These are phyloP conservation scores for Dipodomys merriami DNA, from an alignment of 2,113 vertebrate genomes.

Conservation along the genomic window DNA sequence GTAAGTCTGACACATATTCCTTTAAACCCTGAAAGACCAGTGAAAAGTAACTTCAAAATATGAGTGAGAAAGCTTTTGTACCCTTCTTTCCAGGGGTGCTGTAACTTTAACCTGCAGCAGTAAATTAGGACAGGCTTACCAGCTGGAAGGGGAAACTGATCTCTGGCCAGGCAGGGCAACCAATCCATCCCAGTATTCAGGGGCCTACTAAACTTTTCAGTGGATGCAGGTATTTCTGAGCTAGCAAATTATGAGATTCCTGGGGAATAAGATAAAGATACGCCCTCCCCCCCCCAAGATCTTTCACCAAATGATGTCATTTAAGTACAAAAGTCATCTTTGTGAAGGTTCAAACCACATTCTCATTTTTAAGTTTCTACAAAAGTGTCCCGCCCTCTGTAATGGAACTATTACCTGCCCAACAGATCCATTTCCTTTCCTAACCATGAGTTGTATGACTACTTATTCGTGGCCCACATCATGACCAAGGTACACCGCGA, in stretches of 20 bases:
- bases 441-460: background rate
- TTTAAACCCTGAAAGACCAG: slow-evolving; percentile 59
- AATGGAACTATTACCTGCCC: slow-evolving; percentile 30
- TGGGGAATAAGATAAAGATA: background rate
- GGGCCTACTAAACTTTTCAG: slow-evolving; percentile 7
- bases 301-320: background rate
- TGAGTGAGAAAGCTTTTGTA: no score
- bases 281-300: background rate
- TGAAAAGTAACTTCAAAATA: slow-evolving; percentile 72
- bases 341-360: background rate
- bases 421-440: slow-evolving; percentile 50
- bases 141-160: slow-evolving; percentile 63
- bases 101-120: slow-evolving; percentile 49
- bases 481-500: slow-evolving; percentile 38
- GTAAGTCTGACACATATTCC: slow-evolving; percentile 61
- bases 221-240: background rate
- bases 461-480: slow-evolving; percentile 30
- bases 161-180: slow-evolving; percentile 19
- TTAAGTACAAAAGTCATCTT: slow-evolving; percentile 12
- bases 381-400: background rate
- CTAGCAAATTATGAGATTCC: background rate
- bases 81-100: background rate
- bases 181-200: slow-evolving; percentile 33
- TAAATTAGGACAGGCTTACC: slow-evolving; percentile 34
- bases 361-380: background rate